Percentiles rank a stretch among this genome's conserved stretches.
Conservation (phyloP, 2,888 invertebrate genomes). For the Chrysina gloriosa region DNA sequence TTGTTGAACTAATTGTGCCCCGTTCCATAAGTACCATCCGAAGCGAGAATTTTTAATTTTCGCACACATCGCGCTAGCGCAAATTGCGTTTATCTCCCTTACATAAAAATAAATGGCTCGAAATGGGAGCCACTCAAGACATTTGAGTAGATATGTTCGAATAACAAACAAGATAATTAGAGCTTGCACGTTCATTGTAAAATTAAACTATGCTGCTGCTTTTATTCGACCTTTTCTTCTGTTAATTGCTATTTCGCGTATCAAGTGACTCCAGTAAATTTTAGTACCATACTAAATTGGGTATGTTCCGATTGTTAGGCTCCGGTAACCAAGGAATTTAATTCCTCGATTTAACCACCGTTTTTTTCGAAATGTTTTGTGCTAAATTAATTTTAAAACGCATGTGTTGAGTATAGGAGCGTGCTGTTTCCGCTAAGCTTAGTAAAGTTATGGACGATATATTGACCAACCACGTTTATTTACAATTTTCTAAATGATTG, state of each 20-base stretch:
- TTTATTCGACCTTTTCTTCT: constrained; percentile 19
- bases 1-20: too few species aligned
- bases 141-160: constrained; percentile 26
- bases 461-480: too few species aligned
- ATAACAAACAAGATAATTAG: constrained; percentile 31
- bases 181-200: constrained; percentile 8
- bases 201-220: constrained; percentile 18
- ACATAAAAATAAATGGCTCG: constrained; percentile 22
- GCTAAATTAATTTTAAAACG: too few species aligned
- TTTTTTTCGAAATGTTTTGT: too few species aligned
- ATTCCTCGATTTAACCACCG: too few species aligned
- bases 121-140: constrained; percentile 3
- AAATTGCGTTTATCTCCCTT: constrained; percentile 14
- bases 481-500: too few species aligned
- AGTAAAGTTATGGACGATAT: too few species aligned
- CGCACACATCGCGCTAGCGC: neutral
- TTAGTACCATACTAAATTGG: constrained; percentile 11
- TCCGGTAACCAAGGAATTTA: neutral
- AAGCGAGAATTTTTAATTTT: constrained; percentile 20
- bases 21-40: neutral
- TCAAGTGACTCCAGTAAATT: neutral
- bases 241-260: constrained; percentile 16
- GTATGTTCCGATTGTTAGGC: neutral
- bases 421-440: too few species aligned
- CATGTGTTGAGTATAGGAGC: too few species aligned